phyloP scores from a whole-genome alignment of 2,797 vertebrate genomes.

The Bovichtus diacanthus region DNA sequence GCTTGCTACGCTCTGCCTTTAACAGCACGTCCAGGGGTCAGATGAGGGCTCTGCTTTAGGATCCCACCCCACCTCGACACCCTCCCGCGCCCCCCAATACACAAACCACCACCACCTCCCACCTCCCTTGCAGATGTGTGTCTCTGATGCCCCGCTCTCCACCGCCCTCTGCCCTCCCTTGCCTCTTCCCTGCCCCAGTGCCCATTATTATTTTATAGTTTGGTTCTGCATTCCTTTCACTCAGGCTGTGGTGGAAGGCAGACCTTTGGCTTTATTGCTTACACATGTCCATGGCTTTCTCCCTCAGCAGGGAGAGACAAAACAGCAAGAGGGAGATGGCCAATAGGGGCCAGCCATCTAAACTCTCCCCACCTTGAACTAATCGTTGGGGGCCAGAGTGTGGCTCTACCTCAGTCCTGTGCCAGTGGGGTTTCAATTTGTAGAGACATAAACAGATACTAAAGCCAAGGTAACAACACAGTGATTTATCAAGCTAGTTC shows the following conservation, averaged over 20 bases:
- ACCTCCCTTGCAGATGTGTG: slow-evolving; percentile 85
- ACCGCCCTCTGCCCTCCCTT: slow-evolving; percentile 81
- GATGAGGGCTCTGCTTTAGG: slow-evolving; percentile 84
- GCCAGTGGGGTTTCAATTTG: slow-evolving; percentile 99
- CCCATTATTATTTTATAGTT: slow-evolving; percentile 99
- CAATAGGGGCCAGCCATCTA: slow-evolving; percentile 90
- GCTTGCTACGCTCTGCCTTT: slow-evolving; percentile 86
- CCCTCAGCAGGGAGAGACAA: slow-evolving; percentile 97
- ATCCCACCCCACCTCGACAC: slow-evolving; percentile 80
- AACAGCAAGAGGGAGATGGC: slow-evolving; percentile 91
- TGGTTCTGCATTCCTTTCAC: slow-evolving; percentile 99
- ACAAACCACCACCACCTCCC: slow-evolving; percentile 58
- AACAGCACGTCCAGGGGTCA: slow-evolving; percentile 86
- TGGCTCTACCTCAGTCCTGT: slow-evolving; percentile 87
- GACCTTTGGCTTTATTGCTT: slow-evolving; percentile 98
- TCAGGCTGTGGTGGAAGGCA: slow-evolving; percentile 92
- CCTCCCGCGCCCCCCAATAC: slow-evolving; percentile 20
- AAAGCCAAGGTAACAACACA: slow-evolving; percentile 94
- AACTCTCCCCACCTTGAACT: slow-evolving; percentile 99
- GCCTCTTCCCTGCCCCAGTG: slow-evolving; percentile 85
- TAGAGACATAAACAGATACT: slow-evolving; percentile 99
- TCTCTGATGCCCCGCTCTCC: slow-evolving; percentile 83
- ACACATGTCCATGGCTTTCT: slow-evolving; percentile 98
- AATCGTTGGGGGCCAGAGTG: slow-evolving; percentile 92
- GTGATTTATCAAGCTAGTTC: slow-evolving; percentile 99